Evolutionary conservation across 2,797 vertebrate species (phyloP).

Genomic region (Myotis pilosus): DNA sequence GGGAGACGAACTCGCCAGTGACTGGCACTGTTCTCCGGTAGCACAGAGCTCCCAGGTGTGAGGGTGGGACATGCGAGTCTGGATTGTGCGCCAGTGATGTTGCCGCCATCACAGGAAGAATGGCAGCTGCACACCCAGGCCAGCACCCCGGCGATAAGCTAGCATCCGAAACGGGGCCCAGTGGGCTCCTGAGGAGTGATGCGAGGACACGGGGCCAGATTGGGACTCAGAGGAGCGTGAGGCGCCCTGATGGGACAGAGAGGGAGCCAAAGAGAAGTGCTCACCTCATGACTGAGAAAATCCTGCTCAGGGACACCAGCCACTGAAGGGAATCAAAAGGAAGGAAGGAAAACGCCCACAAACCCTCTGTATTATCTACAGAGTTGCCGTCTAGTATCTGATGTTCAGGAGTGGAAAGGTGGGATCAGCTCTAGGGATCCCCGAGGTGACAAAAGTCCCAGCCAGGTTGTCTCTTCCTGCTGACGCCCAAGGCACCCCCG

Average conservation of each 20-base stretch:
- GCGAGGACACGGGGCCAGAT: not conserved
- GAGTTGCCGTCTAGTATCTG: not conserved
- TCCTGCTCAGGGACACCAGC: not conserved
- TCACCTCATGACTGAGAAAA: rapidly evolving
- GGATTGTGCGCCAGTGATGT: not conserved
- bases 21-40: not conserved
- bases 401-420: not conserved
- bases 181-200: not conserved
- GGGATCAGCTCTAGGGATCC: not conserved
- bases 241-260: not conserved
- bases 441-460: not conserved
- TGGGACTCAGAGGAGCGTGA: not conserved
- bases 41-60: not conserved
- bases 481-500: not conserved
- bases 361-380: not conserved
- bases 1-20: not conserved
- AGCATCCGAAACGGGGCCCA: not conserved
- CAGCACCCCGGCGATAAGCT: not conserved
- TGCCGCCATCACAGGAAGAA: not conserved
- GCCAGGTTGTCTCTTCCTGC: not conserved
- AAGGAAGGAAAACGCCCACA: not conserved
- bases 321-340: not conserved
- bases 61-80: not conserved
- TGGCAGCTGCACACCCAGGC: not conserved
- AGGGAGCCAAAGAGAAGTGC: not conserved